These are phyloP conservation scores for Aphidius gifuensis DNA, from an alignment of 1,140 invertebrate genomes.

Conservation along the genomic window DNA sequence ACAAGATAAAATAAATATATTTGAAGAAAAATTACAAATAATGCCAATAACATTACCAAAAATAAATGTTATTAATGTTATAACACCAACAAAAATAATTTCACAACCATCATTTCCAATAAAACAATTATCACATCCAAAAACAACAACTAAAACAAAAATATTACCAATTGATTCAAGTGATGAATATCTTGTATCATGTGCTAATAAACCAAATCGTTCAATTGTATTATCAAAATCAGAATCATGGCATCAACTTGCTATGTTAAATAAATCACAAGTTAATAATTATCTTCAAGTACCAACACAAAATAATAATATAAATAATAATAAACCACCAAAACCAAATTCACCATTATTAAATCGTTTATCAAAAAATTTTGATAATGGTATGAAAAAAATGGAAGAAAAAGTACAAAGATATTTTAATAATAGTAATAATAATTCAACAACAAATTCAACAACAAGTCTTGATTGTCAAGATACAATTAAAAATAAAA, in stretches of 20 bases:
- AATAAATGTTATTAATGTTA: constrained; percentile 30
- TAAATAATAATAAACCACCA: constrained; percentile 50
- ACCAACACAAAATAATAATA: constrained; percentile 36
- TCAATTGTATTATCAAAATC: constrained; percentile 66
- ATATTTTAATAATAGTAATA: constrained; percentile 61
- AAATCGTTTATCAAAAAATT: constrained; percentile 68
- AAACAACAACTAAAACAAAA: constrained; percentile 21
- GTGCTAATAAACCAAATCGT: constrained; percentile 40
- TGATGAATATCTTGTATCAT: constrained; percentile 49
- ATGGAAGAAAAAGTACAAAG: constrained; percentile 77
- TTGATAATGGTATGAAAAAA: constrained; percentile 69
- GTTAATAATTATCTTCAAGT: constrained; percentile 30
- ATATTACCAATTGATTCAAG: constrained; percentile 40
- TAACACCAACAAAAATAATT: constrained; percentile 37
- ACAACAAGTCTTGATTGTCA: background rate
- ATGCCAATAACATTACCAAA: constrained; percentile 27
- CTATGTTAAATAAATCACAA: constrained; percentile 35
- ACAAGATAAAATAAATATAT: constrained; percentile 40
- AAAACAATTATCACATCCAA: constrained; percentile 13
- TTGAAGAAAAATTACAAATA: constrained; percentile 36
- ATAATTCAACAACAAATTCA: constrained; percentile 6
- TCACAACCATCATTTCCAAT: constrained; percentile 27
- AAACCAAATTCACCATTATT: constrained; percentile 72
- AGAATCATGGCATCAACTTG: constrained; percentile 74
- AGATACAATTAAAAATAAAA: constrained; percentile 25